These are phyloP conservation scores for Caranx ignobilis DNA, from an alignment of 2,113 vertebrate genomes.

Conservation along the genomic window DNA sequence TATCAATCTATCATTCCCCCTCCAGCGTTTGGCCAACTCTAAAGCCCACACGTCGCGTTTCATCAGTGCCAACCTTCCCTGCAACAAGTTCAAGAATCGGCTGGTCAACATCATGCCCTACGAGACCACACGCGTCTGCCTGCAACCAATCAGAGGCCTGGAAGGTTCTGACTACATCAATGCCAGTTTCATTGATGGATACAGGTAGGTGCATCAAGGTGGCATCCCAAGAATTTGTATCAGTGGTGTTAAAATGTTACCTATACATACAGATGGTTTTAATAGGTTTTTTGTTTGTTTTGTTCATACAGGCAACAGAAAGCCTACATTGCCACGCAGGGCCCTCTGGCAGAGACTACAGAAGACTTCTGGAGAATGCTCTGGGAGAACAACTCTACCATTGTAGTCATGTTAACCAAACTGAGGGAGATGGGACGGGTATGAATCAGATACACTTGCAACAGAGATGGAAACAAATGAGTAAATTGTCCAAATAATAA, in stretches of 20 bases:
- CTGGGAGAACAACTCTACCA: slow-evolving; percentile 99
- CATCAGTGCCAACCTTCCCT: slow-evolving; percentile 98
- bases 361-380: slow-evolving; percentile 99
- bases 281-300: slow-evolving; percentile 8
- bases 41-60: slow-evolving; percentile 98
- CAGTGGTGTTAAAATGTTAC: not conserved
- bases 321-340: slow-evolving; percentile 97
- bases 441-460: slow-evolving; percentile 48
- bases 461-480: not conserved
- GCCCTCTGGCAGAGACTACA: slow-evolving; percentile 95
- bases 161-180: slow-evolving; percentile 99
- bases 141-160: slow-evolving; percentile 97
- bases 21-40: slow-evolving; percentile 96
- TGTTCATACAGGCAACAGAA: slow-evolving; percentile 90
- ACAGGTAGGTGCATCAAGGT: slow-evolving; percentile 89
- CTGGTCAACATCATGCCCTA: slow-evolving; percentile 99
- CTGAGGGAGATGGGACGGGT: slow-evolving; percentile 97
- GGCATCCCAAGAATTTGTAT: not conserved
- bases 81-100: slow-evolving; percentile 99
- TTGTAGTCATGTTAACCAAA: slow-evolving; percentile 98
- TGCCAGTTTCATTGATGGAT: slow-evolving; percentile 96
- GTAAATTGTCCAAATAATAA: not conserved
- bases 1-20: not conserved
- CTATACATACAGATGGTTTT: not conserved
- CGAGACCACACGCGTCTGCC: slow-evolving; percentile 95